A percentile compares a stretch with the other conserved stretches of the same genome.
Conservation (phyloP, 2,113 vertebrate species). For the Lathamus discolor region DNA sequence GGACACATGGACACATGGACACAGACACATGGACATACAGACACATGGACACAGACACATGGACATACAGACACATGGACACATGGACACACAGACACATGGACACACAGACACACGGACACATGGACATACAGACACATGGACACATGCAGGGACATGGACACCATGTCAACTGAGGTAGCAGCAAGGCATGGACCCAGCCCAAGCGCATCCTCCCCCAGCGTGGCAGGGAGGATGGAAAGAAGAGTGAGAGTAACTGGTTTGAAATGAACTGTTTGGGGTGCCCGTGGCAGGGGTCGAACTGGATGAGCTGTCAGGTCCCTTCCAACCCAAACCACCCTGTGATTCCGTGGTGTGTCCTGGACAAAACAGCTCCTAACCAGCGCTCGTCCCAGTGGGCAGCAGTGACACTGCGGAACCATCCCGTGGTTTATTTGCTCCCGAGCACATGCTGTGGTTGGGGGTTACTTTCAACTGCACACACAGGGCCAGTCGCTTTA, state of each 20-base stretch:
- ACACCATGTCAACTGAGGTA: background rate
- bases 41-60: background rate
- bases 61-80: too few species aligned
- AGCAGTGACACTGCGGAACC: background rate
- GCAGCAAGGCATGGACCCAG: background rate
- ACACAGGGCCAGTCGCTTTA: background rate
- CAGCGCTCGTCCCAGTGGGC: background rate
- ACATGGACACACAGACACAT: background rate
- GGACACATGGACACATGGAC: background rate
- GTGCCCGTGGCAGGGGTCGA: background rate
- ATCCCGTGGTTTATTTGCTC: background rate
- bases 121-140: too few species aligned
- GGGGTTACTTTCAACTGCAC: background rate
- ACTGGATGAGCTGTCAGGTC: background rate
- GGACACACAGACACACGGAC: background rate
- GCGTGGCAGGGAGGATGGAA: background rate
- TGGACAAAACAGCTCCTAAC: background rate
- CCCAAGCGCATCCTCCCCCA: background rate
- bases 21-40: rapidly evolving
- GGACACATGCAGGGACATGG: background rate
- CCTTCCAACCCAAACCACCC: background rate
- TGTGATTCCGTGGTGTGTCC: background rate
- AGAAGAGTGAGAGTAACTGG: background rate
- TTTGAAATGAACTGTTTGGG: background rate
- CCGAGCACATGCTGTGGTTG: background rate